phyloP scores from a whole-genome alignment of 2,113 vertebrate species.

The Pagrus major region DNA sequence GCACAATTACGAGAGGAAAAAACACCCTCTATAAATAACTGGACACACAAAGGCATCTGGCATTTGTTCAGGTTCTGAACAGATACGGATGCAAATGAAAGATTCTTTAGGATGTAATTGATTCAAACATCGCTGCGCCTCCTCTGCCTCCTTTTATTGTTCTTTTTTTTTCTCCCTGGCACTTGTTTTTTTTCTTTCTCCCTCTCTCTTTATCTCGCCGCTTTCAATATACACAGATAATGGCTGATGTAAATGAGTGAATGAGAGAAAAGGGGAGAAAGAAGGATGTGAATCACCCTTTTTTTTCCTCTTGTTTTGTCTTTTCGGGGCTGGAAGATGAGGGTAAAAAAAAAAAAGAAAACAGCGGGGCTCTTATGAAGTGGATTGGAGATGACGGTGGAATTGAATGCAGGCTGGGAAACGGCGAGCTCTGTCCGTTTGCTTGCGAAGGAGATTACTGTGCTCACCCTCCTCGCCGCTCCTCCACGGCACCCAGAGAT shows the following conservation, averaged over 20 bases:
- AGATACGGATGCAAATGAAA: constrained; percentile 88
- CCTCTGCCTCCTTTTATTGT: constrained; percentile 80
- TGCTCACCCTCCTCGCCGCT: neutral
- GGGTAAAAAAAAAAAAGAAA: too few relatives aligned
- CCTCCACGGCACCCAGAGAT: constrained; percentile 69
- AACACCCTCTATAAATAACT: constrained; percentile 91
- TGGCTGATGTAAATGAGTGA: constrained; percentile 82
- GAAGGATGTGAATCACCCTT: constrained; percentile 67
- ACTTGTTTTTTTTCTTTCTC: constrained; percentile 71
- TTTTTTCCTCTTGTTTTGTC: constrained; percentile 76
- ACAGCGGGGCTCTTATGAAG: constrained; percentile 52
- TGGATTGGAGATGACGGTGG: constrained; percentile 56
- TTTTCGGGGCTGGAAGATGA: too few relatives aligned
- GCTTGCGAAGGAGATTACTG: constrained; percentile 69
- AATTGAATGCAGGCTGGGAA: constrained; percentile 59
- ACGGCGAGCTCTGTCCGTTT: constrained; percentile 31
- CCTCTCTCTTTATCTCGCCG: constrained; percentile 74
- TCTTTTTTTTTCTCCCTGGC: constrained; percentile 56
- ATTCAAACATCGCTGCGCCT: constrained; percentile 83
- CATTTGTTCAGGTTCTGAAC: constrained; percentile 91
- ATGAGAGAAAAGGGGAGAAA: constrained; percentile 50
- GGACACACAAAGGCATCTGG: constrained; percentile 98
- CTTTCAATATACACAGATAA: constrained; percentile 84
- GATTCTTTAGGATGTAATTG: constrained; percentile 87
- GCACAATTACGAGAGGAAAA: constrained; percentile 91